Percentiles rank a stretch among this genome's conserved stretches.
These are phyloP conservation scores for Carduelis carduelis DNA, from an alignment of 2,797 vertebrate species.

Conservation along the genomic window DNA sequence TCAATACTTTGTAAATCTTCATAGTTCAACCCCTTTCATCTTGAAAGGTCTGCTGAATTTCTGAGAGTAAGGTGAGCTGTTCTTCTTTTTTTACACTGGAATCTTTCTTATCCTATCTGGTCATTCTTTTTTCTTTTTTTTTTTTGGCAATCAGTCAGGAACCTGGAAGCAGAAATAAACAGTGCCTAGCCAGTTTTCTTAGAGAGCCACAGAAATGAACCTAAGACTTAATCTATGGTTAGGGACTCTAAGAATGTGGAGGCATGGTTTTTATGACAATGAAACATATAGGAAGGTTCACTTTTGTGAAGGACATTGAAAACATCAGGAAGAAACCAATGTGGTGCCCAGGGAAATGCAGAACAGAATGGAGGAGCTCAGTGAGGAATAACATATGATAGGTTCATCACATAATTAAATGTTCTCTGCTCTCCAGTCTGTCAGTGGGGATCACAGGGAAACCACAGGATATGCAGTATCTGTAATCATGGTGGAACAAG, in stretches of 20 bases:
- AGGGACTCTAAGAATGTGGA: not conserved
- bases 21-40: not conserved
- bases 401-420: not conserved
- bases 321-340: not conserved
- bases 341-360: not conserved
- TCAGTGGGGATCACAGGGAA: not conserved
- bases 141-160: not conserved
- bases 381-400: not conserved
- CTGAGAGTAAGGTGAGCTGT: not conserved
- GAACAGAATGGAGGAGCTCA: not conserved
- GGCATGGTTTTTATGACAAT: not conserved
- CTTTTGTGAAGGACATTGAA: not conserved
- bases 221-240: not conserved
- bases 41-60: not conserved
- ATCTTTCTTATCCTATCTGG: not conserved
- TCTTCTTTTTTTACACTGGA: not conserved
- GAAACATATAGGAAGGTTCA: not conserved
- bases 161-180: not conserved
- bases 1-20: not conserved
- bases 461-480: not conserved
- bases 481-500: not conserved
- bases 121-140: not conserved
- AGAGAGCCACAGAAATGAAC: not conserved
- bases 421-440: not conserved
- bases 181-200: not conserved